Conservation (phyloP, 2,888 invertebrate genomes). For the Lymantria monacha region DNA sequence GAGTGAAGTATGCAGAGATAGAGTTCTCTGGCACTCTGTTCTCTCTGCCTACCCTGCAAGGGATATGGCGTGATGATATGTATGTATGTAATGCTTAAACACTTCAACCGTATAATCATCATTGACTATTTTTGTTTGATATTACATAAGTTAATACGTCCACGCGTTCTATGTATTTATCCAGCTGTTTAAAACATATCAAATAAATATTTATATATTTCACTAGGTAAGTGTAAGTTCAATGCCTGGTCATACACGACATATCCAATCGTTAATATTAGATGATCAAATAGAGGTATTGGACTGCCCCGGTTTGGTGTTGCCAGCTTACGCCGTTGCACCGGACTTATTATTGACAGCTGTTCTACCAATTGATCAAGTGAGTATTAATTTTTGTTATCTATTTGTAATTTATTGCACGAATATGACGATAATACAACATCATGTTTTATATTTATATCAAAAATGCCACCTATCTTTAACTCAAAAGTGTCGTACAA, state of each 20-base stretch:
- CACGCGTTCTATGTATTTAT: no score
- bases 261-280: constrained; percentile 94
- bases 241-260: constrained; percentile 99
- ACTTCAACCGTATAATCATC: no score
- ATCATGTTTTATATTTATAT: background rate
- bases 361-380: constrained; percentile 97
- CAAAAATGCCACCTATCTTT: no score
- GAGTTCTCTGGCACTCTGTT: no score
- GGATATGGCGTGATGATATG: no score
- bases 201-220: background rate
- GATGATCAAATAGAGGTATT: constrained; percentile 91
- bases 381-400: constrained; percentile 30
- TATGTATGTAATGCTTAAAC: no score
- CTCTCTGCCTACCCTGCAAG: no score
- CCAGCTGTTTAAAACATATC: no score
- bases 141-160: no score
- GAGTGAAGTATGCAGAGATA: no score
- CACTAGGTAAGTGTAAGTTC: constrained; percentile 92
- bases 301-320: constrained; percentile 98
- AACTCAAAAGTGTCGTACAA: no score
- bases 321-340: constrained; percentile 97
- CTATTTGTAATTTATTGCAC: background rate
- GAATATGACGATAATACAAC: background rate
- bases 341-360: constrained; percentile 98
- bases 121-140: no score